A percentile compares a stretch with the other conserved stretches of the same genome.
Evolutionary conservation across 2,113 vertebrate species (phyloP).

Genomic region (Strigops habroptila): DNA sequence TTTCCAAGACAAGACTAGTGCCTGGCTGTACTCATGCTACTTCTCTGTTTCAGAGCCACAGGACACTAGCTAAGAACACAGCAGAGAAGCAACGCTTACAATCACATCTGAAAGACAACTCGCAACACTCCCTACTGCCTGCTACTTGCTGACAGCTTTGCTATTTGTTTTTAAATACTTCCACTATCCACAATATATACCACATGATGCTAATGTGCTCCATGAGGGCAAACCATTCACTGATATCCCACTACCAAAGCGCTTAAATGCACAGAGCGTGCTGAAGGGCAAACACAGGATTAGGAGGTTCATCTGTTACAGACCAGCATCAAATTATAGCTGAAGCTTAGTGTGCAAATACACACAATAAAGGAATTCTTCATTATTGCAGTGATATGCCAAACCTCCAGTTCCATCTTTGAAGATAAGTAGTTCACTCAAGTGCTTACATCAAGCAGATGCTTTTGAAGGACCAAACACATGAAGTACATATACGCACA

Average conservation of each 20-base stretch:
- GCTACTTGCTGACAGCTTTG: neutral
- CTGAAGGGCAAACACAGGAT: neutral
- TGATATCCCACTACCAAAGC: neutral
- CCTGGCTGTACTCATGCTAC: neutral
- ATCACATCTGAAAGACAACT: neutral
- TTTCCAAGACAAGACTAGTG: neutral
- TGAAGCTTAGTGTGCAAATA: neutral
- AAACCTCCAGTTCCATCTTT: neutral
- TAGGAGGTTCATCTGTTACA: neutral
- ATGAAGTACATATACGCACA: accelerated
- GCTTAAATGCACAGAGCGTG: neutral
- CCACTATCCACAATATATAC: neutral
- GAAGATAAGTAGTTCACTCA: neutral
- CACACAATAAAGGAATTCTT: neutral
- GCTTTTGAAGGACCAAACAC: neutral
- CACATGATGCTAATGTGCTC: neutral
- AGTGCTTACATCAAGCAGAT: neutral
- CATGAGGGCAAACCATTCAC: neutral
- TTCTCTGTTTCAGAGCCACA: neutral
- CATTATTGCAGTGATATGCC: neutral
- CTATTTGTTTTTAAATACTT: neutral
- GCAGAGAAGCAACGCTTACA: neutral
- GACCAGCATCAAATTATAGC: neutral
- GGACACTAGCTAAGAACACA: neutral
- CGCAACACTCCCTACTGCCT: neutral